Base-by-base conservation (phyloP, 2,113 vertebrate species). In the Gracilinanus agilis region DNA sequence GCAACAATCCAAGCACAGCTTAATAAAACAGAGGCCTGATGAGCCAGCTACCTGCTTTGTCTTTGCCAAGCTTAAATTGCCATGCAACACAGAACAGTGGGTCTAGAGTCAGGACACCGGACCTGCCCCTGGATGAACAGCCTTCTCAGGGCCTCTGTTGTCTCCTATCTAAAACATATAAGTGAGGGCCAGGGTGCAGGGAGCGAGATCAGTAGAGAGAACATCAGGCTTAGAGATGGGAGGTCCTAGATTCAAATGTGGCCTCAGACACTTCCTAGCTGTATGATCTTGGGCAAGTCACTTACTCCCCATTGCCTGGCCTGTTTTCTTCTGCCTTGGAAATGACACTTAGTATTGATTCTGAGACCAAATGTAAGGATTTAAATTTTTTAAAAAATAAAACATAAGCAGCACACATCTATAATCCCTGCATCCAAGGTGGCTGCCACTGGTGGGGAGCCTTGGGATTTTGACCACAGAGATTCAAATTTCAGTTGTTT, bases 21-120 rank as follows among this genome's bases (percentile, higher is more conserved):
- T 97, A 94, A 96, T 96, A 94, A 96, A 94, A 94, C 90, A 2
- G 16, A 21, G 44, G 61, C 90, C 92, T 96, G 53, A 92, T 88
- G 94, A 96, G 90, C 67, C 67, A 83, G 67, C 93, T 92, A 75
- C 94, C 96, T 92, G 23, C 24, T 92, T 93, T 92, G 75, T 83
- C 67, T 95, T 90, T 96, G 93, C 90, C 90, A 55, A 92, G 53
- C 49, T 95, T 88, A 91, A 9, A 4, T 91, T 1, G 0, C 56
- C 55, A n/a, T 92, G 93, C 1, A 2, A 16, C n/a, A 40, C 34
- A 83, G 34, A 83, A 6, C 67, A 40, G 19, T 40, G 34, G 16
- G 67, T n/a, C 67, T 6, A 40, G 67, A 40, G n/a, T 40, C 16
- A 23, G 67, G 67, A 83, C 16, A 2, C 16, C n/a, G n/a, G 16